phyloP scores from a whole-genome alignment of 2,888 invertebrate genomes.

The Drosophila colorata region DNA sequence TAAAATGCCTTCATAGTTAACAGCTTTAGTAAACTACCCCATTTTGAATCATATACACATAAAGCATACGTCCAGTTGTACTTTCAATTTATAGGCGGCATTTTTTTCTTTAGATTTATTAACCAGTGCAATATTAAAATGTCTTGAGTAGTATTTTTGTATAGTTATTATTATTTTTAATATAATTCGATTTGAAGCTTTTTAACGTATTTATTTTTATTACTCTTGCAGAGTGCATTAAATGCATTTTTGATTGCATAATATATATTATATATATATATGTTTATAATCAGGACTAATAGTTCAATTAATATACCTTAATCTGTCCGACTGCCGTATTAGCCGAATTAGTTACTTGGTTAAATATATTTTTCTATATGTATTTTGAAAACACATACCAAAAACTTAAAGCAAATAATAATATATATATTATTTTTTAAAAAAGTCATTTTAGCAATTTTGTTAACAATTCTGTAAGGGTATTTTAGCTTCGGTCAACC shows the following conservation, averaged over 20 bases:
- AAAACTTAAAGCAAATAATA: no score
- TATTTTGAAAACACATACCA: no score
- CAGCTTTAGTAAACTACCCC: not conserved
- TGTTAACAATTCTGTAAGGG: slow-evolving; percentile 7
- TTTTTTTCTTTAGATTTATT: slow-evolving; percentile 39
- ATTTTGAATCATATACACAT: slow-evolving; percentile 18
- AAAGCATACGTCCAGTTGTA: slow-evolving; percentile 46
- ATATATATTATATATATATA: no score
- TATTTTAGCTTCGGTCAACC: slow-evolving; percentile 20
- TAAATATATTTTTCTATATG: no score
- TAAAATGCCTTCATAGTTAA: not conserved
- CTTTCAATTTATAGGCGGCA: slow-evolving; percentile 11
- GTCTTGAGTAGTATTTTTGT: slow-evolving; percentile 2
- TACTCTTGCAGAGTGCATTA: slow-evolving; percentile 11
- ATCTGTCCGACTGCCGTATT: not conserved
- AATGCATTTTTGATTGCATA: slow-evolving; percentile 1
- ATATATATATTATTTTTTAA: not conserved
- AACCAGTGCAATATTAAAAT: slow-evolving; percentile 46
- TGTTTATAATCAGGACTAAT: no score
- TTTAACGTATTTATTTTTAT: slow-evolving; percentile 25
- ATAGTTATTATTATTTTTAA: slow-evolving; percentile 14
- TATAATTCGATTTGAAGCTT: slow-evolving; percentile 21
- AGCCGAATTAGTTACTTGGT: no score
- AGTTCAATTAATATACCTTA: slow-evolving; percentile 1
- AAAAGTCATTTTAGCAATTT: not conserved